Conservation (phyloP, 2,797 vertebrate species). For the Schizopygopsis malacanthus region DNA sequence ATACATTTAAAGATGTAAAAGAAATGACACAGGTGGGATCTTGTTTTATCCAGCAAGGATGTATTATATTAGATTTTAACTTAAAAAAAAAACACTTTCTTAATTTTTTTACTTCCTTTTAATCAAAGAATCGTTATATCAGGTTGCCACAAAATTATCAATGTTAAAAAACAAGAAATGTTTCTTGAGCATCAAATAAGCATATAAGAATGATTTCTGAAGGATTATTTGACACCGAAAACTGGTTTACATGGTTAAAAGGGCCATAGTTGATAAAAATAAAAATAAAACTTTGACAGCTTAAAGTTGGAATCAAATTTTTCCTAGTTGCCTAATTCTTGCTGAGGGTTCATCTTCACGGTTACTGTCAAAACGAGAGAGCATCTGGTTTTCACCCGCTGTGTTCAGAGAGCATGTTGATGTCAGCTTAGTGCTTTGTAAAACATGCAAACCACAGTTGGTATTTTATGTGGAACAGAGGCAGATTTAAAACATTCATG, state of each 20-base stretch:
- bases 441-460: background rate
- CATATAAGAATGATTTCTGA: background rate
- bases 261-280: background rate
- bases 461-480: constrained; percentile 10
- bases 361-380: background rate
- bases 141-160: background rate
- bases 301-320: constrained; percentile 25
- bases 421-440: background rate
- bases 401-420: background rate
- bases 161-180: background rate
- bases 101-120: background rate
- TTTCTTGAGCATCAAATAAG: background rate
- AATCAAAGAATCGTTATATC: background rate
- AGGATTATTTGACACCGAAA: background rate
- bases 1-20: too few species aligned
- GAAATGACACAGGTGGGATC: too few species aligned
- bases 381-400: background rate
- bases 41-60: too few species aligned
- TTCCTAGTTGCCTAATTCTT: constrained; percentile 3
- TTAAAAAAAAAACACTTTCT: too few species aligned
- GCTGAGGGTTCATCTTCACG: background rate
- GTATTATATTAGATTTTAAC: too few species aligned
- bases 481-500: constrained; percentile 14
- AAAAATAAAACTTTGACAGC: background rate
- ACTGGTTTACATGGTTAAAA: background rate